A percentile compares a stretch with the other conserved stretches of the same genome.
Evolutionary conservation across 35 echinoderm and acorn worm species (phyloP).

Genomic region (Lytechinus pictus): DNA sequence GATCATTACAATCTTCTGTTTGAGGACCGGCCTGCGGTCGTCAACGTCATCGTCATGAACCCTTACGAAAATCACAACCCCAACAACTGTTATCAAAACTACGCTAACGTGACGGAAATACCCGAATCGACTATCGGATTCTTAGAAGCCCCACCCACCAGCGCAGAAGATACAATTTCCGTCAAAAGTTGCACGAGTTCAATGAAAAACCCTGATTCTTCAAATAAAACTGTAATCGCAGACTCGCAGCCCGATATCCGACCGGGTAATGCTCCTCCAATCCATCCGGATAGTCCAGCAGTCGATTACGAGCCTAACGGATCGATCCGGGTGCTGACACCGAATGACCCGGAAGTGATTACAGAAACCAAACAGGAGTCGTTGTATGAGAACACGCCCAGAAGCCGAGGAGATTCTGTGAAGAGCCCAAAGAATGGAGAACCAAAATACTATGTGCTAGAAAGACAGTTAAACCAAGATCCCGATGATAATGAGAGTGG

Average conservation of each 20-base stretch:
- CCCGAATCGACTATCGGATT: background rate
- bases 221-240: background rate
- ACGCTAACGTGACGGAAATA: background rate
- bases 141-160: background rate
- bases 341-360: background rate
- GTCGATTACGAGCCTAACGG: background rate
- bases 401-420: background rate
- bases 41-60: conserved; percentile 23
- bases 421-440: background rate
- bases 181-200: background rate
- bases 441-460: conserved; percentile 24
- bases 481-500: background rate
- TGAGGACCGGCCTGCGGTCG: background rate
- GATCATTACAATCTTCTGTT: conserved; percentile 5
- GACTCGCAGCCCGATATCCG: background rate
- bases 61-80: background rate
- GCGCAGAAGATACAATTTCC: background rate
- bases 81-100: background rate
- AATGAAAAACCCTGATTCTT: background rate
- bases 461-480: background rate
- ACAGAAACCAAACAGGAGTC: background rate
- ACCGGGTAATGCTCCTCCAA: background rate
- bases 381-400: conserved; percentile 16
- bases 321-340: background rate
- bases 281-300: background rate